Evolutionary conservation across 1,140 invertebrate species (phyloP), one percentile per base, ranked within the genome.

Genomic region (Drosophila bipectinata): DNA sequence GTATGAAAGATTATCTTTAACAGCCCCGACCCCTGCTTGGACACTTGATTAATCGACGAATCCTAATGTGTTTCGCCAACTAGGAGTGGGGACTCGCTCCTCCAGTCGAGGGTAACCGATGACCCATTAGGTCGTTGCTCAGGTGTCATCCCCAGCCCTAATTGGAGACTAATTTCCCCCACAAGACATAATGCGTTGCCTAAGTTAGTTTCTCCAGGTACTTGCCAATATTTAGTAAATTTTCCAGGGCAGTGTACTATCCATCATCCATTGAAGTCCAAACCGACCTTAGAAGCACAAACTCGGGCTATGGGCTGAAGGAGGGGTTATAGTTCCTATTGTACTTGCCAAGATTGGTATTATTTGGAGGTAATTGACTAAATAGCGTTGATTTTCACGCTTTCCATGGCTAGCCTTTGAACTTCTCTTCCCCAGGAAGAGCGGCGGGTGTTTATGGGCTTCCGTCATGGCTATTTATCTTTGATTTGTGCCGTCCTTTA

Each of bases 31-130:
- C 63, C 64, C 30, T 80, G 77, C 75, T 85, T 72, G 60, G 71
- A 76, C 82, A 82, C 69, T 87, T 87, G 82, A 87, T 87, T 87
- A 87, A 87, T 87, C 83, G 83, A 61, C 82, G 55, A 76, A 72
- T 81, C 61, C 63, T 85, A 87, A 87, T 87, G 73, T 67, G 61
- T 77, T 79, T 62, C 64, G 41, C 67, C 10, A 39, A 69, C 32
- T 47, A 47, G 28, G 28, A 32, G 12, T 28, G 48, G 41, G 49
- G 48, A 1, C 49, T 75, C 21, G 60, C 28, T 61, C 26, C 14
- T 47, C 30, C 26, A 45, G 47, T 58, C 60, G 58, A 30, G 49
- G 63, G 63, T 51, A 85, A 85, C 72, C 82, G 56, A 78, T 72
- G 79, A 78, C 52, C 79, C 87, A 88, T 87, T 87, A 88, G 72